Base-by-base conservation (phyloP, 2,113 vertebrate species). In the Sturnira hondurensis region DNA sequence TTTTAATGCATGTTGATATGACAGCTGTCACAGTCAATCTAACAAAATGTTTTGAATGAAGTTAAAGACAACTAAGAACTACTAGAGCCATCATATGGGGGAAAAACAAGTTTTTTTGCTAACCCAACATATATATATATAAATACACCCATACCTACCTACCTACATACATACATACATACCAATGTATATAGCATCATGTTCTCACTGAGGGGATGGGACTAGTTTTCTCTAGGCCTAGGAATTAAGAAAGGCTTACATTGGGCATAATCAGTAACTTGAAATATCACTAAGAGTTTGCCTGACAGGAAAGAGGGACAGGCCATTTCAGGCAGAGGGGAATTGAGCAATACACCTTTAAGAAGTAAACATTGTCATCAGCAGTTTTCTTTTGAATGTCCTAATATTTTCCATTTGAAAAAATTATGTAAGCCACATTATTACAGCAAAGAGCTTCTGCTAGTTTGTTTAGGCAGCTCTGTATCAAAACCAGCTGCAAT, bases 121-220 rank as follows among this genome's bases (percentile, higher is more conserved):
- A 63, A 63, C 11, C 61, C 4, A 31, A 63, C 31, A 63, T 63
- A 14, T 63, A 31, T 7, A 31, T 63, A 63, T 26, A 13, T 63
- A 14, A 63, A 63, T 63, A 63, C 24, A 63, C 5, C 0, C 61
- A 31, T 31, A 31, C 61, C 61, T 63, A 63, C 61, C 28, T 14
- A 31, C 28, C 61, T 63, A 61, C 58, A 3, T 28, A 19, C 26
- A 19, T n/a, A 2, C 10, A 19, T 28, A 19, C 13, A 45, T 17
- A 17, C 7, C 36, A n/a, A 10, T 4, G 3, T 24, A 22, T 1
- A 28, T 26, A 76, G 31, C 50, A 33, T 24, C 4, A 0, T 1
- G 20, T 20, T 61, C 45, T 89, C 13, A 41, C 45, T 81, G 41
- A 84, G 26, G 16, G 11, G 2, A 26, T 81, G 41, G 6, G 11